Evolutionary conservation across 2,113 vertebrate species (phyloP), one percentile per base, ranked within the genome.

Genomic region (Loxodonta africana): DNA sequence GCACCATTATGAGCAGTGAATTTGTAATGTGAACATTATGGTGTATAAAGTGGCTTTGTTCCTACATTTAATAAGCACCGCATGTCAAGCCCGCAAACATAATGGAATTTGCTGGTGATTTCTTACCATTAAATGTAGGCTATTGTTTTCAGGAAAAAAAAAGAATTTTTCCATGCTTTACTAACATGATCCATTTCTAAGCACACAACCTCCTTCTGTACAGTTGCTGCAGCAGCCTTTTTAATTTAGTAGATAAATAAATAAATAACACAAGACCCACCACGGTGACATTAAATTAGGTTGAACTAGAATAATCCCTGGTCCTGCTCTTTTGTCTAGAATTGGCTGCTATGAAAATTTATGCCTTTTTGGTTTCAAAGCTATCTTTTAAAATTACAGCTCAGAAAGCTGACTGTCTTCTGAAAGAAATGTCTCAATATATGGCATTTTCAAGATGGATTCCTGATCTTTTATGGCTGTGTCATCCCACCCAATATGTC

Each of bases 11-110:
- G 98, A 98, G 98, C 97, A 98, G 98, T 98, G 98, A 98, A 98
- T 98, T 98, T 98, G 98, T 98, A 99, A 99, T 99, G 98, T 98
- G 98, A 99, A 99, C 99, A 98, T 99, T 99, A 98, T 98, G 98
- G 99, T 99, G 95, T 98, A 98, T 98, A 99, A 99, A 99, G 99
- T 99, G 99, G 98, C 99, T 99, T 99, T 99, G 99, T 99, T 99
- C 98, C 98, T 99, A 99, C 98, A 99, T 99, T 99, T 99, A 99
- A 99, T 99, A 99, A 99, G 98, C 98, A 99, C 98, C 94, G 97
- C 99, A 99, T 99, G 99, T 99, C 99, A 99, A 99, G 97, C 96
- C 96, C 97, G 98, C 97, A 98, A 98, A 98, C 95, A 97, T 99
- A 99, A 99, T 98, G 97, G 98, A 98, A 99, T 99, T 98, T 99